Evolutionary conservation across 2,888 invertebrate genomes (phyloP).

Genomic region (Drosophila engyochracea): DNA sequence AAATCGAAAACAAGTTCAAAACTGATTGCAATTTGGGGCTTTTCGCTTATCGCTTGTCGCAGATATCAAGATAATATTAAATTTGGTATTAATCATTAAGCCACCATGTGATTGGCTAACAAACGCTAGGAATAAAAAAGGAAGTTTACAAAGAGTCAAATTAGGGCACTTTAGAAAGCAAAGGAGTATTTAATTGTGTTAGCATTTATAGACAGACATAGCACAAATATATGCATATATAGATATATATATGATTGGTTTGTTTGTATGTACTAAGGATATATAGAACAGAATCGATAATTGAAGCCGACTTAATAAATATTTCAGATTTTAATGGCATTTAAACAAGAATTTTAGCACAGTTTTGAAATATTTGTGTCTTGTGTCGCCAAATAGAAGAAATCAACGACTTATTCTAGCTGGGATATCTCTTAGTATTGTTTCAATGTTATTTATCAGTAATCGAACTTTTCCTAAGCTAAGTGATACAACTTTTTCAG

Average conservation of each 20-base stretch:
- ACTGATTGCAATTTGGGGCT: constrained; percentile 1
- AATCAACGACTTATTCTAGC: not conserved
- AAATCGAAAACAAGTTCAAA: constrained; percentile 9
- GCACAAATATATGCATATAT: not conserved
- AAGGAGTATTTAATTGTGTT: not conserved
- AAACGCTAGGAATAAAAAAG: not conserved
- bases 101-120: constrained; percentile 9
- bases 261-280: not conserved
- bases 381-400: not conserved
- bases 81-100: not conserved
- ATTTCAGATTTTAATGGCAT: not conserved
- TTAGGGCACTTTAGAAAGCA: not conserved
- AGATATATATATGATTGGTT: not conserved
- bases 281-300: not conserved
- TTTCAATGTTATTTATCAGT: constrained; percentile 15
- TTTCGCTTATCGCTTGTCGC: constrained; percentile 11
- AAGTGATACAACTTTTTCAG: not conserved
- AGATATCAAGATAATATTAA: not conserved
- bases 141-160: not conserved
- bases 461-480: constrained; percentile 9
- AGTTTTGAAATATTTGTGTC: not conserved
- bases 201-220: not conserved
- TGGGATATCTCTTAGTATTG: not conserved
- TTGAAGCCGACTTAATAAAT: not conserved
- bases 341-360: not conserved